Evolutionary conservation across 2,113 vertebrate genomes (phyloP), one percentile per base, ranked within the genome.

Genomic region (Picathartes gymnocephalus): DNA sequence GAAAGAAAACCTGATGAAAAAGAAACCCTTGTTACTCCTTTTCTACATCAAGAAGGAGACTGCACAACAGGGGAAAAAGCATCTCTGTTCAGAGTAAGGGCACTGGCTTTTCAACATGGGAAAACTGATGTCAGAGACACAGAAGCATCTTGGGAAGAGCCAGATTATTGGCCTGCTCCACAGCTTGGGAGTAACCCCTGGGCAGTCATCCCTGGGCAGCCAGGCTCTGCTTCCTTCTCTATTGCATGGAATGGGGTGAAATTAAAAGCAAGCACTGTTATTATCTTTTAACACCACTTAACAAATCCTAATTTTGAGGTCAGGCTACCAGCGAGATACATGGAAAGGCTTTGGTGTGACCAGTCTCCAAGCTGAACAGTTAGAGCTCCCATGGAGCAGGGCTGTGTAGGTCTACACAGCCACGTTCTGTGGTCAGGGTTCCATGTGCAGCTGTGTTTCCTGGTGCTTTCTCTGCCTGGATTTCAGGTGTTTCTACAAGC

Each of bases 361-460:
- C 57, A 37, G 22, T 45, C 44, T 64, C 53, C 44, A 42, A 15
- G 23, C 9, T 22, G 42, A 50, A 42, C 23, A 28, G 24, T 11
- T 14, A 19, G 8, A n/a, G 30, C 24, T 78, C 45, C 39, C 28
- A 8, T 37, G 25, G 53, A 37, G 33, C 48, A 54, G 48, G 66
- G n/a, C 50, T 16, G 1, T 8, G 15, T 11, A 13, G 42, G 9
- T n/a, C 31, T 19, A 6, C 10, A 18, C 4, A 20, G 10, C 19
- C 47, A 28, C 0, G 0, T 48, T 72, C 27, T 45, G 15, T 22
- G 37, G 3, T 35, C 74, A 69, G 61, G 11, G 15, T 72, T 31
- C 25, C 15, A 11, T 33, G 16, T 82, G 44, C 14, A 48, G 4
- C 10, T 0, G 0, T 22, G 22, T 24, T 20, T 30, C 15, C 30